These are phyloP conservation scores for Brachionus koreanus DNA, from an alignment of 1,140 invertebrate species.

Conservation along the genomic window DNA sequence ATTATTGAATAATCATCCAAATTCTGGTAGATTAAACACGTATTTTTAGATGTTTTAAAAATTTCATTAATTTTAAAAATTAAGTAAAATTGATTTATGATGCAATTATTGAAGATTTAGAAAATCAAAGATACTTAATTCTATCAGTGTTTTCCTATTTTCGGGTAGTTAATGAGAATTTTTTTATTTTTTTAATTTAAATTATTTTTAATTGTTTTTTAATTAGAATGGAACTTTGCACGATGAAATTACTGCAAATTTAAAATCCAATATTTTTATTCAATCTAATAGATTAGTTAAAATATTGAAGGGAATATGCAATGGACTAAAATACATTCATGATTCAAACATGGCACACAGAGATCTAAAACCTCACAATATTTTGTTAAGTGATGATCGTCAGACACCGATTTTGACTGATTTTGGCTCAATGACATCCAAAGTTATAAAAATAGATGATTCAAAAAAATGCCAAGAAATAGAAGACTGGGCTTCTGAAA, in stretches of 20 bases:
- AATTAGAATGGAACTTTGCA: slow-evolving; percentile 4
- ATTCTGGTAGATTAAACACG: too few species aligned
- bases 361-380: slow-evolving; percentile 38
- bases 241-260: not conserved
- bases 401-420: slow-evolving; percentile 5
- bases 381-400: slow-evolving; percentile 13
- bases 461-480: slow-evolving; percentile 15
- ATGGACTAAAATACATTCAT: slow-evolving; percentile 19
- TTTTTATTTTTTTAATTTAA: not conserved
- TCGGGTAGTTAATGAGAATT: not conserved
- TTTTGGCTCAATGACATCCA: slow-evolving; percentile 21
- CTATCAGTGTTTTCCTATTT: slow-evolving; percentile 34
- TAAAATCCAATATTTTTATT: not conserved
- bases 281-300: slow-evolving; percentile 12
- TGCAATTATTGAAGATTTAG: not conserved
- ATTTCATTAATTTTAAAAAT: not conserved
- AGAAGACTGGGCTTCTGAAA: slow-evolving; percentile 36
- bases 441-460: not conserved
- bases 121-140: not conserved
- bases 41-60: too few species aligned
- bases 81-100: slow-evolving; percentile 16
- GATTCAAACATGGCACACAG: slow-evolving; percentile 16
- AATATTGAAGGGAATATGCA: not conserved
- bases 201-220: not conserved
- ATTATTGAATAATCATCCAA: not conserved